Base-by-base conservation (phyloP, 23 tunicate species). In the Pegea sp. region DNA sequence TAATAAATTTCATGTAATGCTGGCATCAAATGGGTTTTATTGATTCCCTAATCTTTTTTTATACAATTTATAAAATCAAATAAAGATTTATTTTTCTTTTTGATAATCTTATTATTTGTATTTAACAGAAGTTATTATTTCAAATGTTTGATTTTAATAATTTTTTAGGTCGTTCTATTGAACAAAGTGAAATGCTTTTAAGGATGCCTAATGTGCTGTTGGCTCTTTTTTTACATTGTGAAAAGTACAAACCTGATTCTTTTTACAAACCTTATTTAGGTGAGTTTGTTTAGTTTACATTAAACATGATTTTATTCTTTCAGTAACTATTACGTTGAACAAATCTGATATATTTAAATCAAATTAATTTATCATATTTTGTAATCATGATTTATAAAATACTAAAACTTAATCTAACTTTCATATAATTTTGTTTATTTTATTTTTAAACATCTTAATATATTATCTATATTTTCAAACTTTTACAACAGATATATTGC, bases 181-280 rank as follows among this genome's bases (percentile, higher is more conserved):
- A 60, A 46, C 56, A 64, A 2, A 71, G 64, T 32, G 70, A 71
- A 34, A 49, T 80, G 31, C 44, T 80, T 13, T 61, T 61, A 11
- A 74, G 55, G 21, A 84, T 84, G 95, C 95, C 95, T 4, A 84
- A 84, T 43, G 67, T 84, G 11, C 74, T 65, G 29, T 71, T 84
- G 27, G 95, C 95, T 16, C 42, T 84, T 22, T 84, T 22, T 53
- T 23, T 84, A 3, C 84, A 74, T 56, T 84, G 84, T 52, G 95
- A 84, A 59, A 44, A 24, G 27, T 53, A 42, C 58, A 57, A 68
- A 23, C 84, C 81, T 3, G 46, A 49, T 1, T 84, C 95, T 18
- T 44, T 61, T 4, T 68, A 57, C 70, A 73, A 84, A 51, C 84
- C 95, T 22, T 84, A 73, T 53, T 59, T 84, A 24, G 95, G 95